Evolutionary conservation across 2,888 invertebrate species (phyloP).

Genomic region (Didymodactylos carnosus): DNA sequence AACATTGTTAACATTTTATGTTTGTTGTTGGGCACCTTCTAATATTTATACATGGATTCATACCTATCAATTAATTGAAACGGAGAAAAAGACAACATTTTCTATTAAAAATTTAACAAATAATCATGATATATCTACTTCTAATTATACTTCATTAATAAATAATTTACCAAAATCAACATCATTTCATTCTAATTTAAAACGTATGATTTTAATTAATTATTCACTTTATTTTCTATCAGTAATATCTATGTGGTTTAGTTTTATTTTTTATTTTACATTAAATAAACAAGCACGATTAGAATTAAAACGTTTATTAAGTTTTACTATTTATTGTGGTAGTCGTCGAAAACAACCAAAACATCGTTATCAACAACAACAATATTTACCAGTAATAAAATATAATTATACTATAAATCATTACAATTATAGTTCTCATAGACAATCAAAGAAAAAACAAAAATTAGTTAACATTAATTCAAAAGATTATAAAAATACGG

Average conservation of each 20-base stretch:
- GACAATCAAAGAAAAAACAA: no score
- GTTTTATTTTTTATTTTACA: neutral
- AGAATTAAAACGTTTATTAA: neutral
- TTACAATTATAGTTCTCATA: no score
- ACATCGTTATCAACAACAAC: neutral
- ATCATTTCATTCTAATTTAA: neutral
- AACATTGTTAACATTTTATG: neutral
- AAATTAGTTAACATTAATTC: no score
- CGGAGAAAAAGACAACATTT: neutral
- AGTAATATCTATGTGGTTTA: neutral
- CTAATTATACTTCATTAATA: neutral
- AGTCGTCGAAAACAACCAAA: neutral
- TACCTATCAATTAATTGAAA: neutral
- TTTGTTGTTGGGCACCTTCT: neutral
- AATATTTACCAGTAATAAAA: no score
- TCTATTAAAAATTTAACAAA: neutral
- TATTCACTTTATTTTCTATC: neutral
- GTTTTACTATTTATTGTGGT: no score
- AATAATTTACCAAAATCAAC: no score
- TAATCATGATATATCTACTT: neutral
- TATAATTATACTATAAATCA: no score
- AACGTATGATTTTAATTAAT: neutral
- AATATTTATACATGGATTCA: neutral
- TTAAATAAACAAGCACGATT: neutral
- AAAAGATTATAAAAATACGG: no score